Evolutionary conservation across 23 tunicate species (phyloP).

Genomic region (Oikopleura dioica): DNA sequence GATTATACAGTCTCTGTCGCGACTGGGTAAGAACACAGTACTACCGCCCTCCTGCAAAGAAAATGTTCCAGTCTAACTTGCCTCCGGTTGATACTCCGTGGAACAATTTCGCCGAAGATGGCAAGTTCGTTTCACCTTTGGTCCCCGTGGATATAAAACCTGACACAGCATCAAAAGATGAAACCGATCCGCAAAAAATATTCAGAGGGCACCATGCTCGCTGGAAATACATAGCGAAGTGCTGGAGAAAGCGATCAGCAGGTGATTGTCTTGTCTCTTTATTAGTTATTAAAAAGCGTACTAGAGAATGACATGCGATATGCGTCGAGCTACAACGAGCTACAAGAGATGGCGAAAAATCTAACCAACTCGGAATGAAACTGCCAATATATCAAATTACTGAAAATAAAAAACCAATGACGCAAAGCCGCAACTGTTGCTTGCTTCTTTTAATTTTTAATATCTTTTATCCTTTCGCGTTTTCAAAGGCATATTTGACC

Average conservation of each 20-base stretch:
- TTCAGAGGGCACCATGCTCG: neutral
- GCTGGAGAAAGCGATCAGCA: neutral
- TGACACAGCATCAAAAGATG: neutral
- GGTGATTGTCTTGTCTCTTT: neutral
- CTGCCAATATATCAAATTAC: too few relatives aligned
- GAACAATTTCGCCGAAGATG: slow-evolving; percentile 1
- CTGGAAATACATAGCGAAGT: neutral
- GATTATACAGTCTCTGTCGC: slow-evolving; percentile 3
- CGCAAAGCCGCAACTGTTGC: too few relatives aligned
- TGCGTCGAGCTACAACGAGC: neutral
- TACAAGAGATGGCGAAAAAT: slow-evolving; percentile 10
- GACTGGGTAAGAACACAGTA: slow-evolving; percentile 11
- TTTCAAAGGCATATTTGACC: too few relatives aligned
- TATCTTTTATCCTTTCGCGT: too few relatives aligned
- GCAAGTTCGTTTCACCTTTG: neutral
- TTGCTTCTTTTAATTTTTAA: too few relatives aligned
- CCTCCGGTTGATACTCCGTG: neutral
- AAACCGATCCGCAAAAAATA: neutral
- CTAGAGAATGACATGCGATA: neutral
- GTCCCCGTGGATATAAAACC: neutral
- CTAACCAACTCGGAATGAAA: too few relatives aligned
- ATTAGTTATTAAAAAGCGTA: neutral
- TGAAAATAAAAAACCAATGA: too few relatives aligned
- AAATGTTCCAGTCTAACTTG: neutral
- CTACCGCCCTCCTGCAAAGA: slow-evolving; percentile 10